Conservation (phyloP, 2,888 invertebrate genomes). For the Ormyrus thymus region DNA sequence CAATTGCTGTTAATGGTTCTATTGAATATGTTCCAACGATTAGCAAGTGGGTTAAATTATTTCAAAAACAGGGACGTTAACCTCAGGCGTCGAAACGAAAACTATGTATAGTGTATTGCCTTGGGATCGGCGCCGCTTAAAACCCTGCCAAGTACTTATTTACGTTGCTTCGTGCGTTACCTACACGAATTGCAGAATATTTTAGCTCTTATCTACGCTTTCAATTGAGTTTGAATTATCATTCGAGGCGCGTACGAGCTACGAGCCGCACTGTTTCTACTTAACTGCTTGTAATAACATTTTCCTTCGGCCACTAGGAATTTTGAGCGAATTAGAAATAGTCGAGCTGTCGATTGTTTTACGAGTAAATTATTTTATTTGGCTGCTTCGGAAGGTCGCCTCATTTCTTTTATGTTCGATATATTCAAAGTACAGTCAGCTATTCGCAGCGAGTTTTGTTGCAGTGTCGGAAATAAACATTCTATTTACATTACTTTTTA, state of each 20-base stretch:
- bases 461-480: slow-evolving; percentile 10
- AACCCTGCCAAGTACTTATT: slow-evolving; percentile 47
- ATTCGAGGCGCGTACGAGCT: slow-evolving; percentile 17
- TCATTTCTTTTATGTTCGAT: too few species aligned
- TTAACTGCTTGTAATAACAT: slow-evolving; percentile 6
- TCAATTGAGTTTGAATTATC: slow-evolving; percentile 41
- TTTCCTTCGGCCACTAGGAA: neutral
- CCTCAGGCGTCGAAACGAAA: slow-evolving; percentile 22
- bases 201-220: slow-evolving; percentile 23
- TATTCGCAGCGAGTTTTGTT: neutral
- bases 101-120: slow-evolving; percentile 23
- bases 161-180: slow-evolving; percentile 34
- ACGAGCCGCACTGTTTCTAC: neutral
- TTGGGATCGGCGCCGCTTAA: slow-evolving; percentile 31
- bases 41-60: slow-evolving; percentile 21
- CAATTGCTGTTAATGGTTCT: slow-evolving; percentile 19
- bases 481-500: slow-evolving; percentile 24
- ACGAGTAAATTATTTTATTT: slow-evolving; percentile 3
- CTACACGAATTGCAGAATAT: slow-evolving; percentile 24
- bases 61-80: slow-evolving; percentile 47
- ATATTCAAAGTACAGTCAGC: too few species aligned
- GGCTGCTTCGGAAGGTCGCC: too few species aligned
- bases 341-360: neutral
- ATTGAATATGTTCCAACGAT: slow-evolving; percentile 41
- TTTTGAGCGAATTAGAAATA: neutral